Evolutionary conservation across 2,888 invertebrate genomes (phyloP).

Genomic region (Caenorhabditis sp.): DNA sequence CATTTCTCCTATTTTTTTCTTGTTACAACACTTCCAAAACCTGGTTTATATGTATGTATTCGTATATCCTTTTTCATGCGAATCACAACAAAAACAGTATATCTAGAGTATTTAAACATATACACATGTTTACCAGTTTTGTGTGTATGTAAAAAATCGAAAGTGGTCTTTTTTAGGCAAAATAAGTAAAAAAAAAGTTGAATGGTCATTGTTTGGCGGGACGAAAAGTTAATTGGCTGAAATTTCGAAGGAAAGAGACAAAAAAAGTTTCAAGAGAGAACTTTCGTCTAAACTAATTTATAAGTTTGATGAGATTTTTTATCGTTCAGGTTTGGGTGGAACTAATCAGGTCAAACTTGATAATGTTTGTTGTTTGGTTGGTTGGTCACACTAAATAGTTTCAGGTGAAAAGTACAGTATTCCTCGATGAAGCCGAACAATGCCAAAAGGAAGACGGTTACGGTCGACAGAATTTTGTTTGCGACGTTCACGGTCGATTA

Average conservation of each 20-base stretch:
- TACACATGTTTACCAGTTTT: not conserved
- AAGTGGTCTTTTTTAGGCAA: not conserved
- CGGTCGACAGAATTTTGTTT: conserved; percentile 51
- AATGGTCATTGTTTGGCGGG: not conserved
- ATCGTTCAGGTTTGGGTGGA: too few relatives aligned
- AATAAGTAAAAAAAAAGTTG: not conserved
- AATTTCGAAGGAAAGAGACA: not conserved
- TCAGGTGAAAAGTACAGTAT: conserved; percentile 13
- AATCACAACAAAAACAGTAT: not conserved
- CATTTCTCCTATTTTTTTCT: not conserved
- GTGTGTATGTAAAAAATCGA: not conserved
- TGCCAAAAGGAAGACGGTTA: conserved; percentile 48
- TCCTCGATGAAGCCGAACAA: conserved; percentile 48
- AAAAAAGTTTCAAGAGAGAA: not conserved
- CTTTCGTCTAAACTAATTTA: too few relatives aligned
- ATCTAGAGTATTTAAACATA: not conserved
- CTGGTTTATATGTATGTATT: not conserved
- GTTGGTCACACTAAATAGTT: too few relatives aligned
- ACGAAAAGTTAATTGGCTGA: not conserved
- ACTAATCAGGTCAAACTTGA: too few relatives aligned
- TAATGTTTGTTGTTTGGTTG: too few relatives aligned
- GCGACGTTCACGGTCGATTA: conserved; percentile 49
- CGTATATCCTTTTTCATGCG: not conserved
- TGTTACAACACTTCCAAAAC: not conserved
- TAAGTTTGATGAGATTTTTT: too few relatives aligned